Conservation (phyloP, 2,113 vertebrate species). For the Antechinus stuartii region DNA sequence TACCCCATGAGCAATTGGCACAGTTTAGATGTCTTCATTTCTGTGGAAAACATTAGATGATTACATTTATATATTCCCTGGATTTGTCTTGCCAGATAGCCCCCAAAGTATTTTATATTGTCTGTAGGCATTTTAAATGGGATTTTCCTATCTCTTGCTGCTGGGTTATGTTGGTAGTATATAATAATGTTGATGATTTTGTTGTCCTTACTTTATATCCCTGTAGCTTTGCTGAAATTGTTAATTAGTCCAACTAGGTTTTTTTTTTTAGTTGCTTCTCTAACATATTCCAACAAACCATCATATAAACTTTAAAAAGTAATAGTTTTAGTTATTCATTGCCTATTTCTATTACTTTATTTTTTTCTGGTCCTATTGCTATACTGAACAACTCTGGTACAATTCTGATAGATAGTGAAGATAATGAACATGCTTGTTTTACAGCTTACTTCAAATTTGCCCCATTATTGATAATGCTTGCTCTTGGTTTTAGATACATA, state of each 20-base stretch:
- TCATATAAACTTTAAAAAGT: neutral
- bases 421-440: neutral
- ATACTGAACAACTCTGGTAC: neutral
- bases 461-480: neutral
- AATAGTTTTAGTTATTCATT: neutral
- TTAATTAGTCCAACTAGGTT: neutral
- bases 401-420: neutral
- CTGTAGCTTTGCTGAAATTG: neutral
- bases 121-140: no score
- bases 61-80: no score
- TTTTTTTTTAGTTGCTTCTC: neutral
- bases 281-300: neutral
- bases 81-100: no score
- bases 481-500: neutral
- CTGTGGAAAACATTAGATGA: no score
- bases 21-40: no score
- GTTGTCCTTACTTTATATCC: neutral
- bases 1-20: no score
- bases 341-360: neutral
- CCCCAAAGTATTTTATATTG: no score
- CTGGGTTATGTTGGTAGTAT: no score
- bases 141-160: no score
- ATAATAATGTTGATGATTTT: neutral
- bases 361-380: neutral
- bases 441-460: neutral